Evolutionary conservation across 1,140 invertebrate species (phyloP), one percentile per base, ranked within the genome.

Genomic region (Grapholita molesta): DNA sequence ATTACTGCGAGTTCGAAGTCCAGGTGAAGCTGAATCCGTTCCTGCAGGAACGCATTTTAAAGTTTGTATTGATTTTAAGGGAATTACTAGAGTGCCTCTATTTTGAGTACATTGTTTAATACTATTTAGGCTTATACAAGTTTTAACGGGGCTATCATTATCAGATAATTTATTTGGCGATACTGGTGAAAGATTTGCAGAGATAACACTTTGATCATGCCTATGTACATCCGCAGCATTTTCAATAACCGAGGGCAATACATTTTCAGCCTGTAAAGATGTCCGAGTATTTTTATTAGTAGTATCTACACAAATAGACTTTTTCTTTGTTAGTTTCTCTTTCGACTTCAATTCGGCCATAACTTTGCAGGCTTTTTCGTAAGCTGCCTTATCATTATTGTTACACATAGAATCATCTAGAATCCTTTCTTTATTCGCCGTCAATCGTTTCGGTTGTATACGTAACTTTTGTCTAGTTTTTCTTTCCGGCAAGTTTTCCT

Each of bases 321-420:
- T 66, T 35, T 53, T 23, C 11, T 42, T 64, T 67, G 4, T 7
- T n/a, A 55, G 30, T 72, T 69, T 74, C 69, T 80, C 70, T 68
- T 82, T 81, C 7, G 66, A 74, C 53, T 79, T 89, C 33, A 86
- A 65, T 76, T 88, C 80, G 7, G 76, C 69, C 76, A 88, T 82
- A 21, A 89, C 72, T 75, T 82, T 80, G 24, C 83, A 70, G 42
- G 88, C 87, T 52, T 89, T 89, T 68, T 87, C 81, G 76, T 85
- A 89, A 11, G 80, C 82, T 18, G 66, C 48, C 75, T 86, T 84
- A 67, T 84, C 76, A 67, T 85, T 82, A 73, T 57, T 55, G 48
- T 69, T 55, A 48, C 64, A 65, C 64, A 77, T 75, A 53, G 68
- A 25, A 38, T 77, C 68, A 8, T 24, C 38, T 18, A 65, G 25